These are phyloP conservation scores for Stenichneumon culpator DNA, from an alignment of 2,888 invertebrate species.

Conservation along the genomic window DNA sequence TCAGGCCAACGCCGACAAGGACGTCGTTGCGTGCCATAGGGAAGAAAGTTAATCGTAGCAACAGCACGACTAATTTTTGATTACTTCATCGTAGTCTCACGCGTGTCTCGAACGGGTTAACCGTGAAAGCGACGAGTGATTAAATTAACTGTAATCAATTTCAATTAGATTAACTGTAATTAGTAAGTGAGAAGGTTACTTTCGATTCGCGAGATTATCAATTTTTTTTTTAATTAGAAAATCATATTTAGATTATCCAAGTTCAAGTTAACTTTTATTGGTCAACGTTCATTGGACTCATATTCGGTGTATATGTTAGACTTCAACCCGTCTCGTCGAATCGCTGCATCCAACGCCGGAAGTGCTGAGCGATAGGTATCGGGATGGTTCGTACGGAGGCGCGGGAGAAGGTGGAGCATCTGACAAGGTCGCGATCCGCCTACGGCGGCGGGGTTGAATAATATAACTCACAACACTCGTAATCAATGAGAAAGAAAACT, in stretches of 20 bases:
- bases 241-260: constrained; percentile 18
- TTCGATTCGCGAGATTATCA: neutral
- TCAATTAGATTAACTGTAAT: constrained; percentile 78
- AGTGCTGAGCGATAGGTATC: no score
- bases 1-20: constrained; percentile 80
- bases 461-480: no score
- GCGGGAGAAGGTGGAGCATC: no score
- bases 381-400: no score
- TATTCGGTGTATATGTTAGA: constrained; percentile 17
- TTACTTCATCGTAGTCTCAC: constrained; percentile 57
- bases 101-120: constrained; percentile 24
- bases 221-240: constrained; percentile 15
- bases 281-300: neutral
- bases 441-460: no score
- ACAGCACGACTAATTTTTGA: constrained; percentile 87
- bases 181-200: constrained; percentile 67
- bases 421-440: no score
- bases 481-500: no score
- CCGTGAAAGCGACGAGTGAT: constrained; percentile 30
- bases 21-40: constrained; percentile 86
- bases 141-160: no score
- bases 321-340: no score
- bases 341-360: no score
- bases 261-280: constrained; percentile 14
- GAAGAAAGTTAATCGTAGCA: constrained; percentile 88